Conservation (phyloP, 2,888 invertebrate genomes). For the Mallateleia sp. region DNA sequence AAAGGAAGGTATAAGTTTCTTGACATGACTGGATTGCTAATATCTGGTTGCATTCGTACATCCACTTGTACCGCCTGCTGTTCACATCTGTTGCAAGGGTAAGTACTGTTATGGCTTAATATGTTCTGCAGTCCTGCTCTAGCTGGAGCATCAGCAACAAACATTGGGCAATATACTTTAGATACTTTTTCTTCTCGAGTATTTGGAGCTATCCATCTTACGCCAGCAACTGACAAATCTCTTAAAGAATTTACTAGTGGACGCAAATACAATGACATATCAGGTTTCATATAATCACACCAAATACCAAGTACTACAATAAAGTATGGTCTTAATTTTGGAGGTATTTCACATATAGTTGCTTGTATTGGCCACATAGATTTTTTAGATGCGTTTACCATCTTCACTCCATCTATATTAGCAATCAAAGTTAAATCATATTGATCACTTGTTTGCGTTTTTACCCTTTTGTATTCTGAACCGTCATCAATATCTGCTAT, state of each 20-base stretch:
- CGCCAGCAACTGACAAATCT: not conserved
- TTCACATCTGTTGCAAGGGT: slow-evolving; percentile 15
- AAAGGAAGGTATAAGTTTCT: slow-evolving; percentile 15
- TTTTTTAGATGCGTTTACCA: slow-evolving; percentile 9
- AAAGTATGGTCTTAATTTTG: slow-evolving; percentile 13
- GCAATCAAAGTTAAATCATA: slow-evolving; percentile 33
- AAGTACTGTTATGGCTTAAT: not conserved
- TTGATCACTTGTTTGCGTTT: not conserved
- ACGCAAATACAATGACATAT: slow-evolving; percentile 5
- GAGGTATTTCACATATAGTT: slow-evolving; percentile 23
- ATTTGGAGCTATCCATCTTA: slow-evolving; percentile 4
- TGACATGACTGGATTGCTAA: not conserved
- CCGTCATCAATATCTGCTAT: slow-evolving; percentile 15
- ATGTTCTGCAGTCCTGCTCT: slow-evolving; percentile 5
- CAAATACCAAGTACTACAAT: slow-evolving; percentile 13
- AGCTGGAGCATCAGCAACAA: slow-evolving; percentile 19
- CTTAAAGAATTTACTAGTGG: slow-evolving; percentile 19
- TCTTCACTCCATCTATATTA: slow-evolving; percentile 27
- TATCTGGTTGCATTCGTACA: not conserved
- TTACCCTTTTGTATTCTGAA: not conserved
- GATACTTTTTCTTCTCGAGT: not conserved
- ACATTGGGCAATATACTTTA: not conserved
- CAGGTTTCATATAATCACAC: slow-evolving; percentile 28
- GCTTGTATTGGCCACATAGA: slow-evolving; percentile 34
- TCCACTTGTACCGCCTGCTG: not conserved